These are phyloP conservation scores for Thermophis baileyi DNA, from an alignment of 2,113 vertebrate genomes.

Conservation along the genomic window DNA sequence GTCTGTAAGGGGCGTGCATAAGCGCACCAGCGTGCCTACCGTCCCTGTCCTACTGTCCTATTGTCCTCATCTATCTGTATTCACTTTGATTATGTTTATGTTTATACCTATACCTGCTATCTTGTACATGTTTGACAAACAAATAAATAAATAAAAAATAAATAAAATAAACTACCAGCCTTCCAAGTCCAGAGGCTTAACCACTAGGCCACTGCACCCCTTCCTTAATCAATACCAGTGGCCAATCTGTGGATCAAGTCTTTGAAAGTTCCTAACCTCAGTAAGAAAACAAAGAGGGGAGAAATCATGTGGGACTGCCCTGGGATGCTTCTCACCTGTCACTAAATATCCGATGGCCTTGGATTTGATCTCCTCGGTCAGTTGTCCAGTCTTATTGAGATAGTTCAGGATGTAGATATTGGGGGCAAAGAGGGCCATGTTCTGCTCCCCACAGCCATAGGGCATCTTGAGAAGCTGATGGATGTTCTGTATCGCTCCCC, in stretches of 20 bases:
- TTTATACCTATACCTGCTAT: no score
- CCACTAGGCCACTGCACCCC: neutral
- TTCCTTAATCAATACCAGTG: neutral
- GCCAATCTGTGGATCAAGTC: no score
- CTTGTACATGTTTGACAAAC: no score
- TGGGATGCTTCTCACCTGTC: neutral
- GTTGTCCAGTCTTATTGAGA: constrained; percentile 77
- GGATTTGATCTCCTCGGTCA: constrained; percentile 68
- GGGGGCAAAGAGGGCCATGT: constrained; percentile 82
- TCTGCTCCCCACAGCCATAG: constrained; percentile 88
- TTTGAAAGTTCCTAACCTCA: neutral
- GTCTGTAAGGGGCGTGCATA: no score
- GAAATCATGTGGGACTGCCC: neutral
- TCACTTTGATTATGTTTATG: no score
- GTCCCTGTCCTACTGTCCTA: no score
- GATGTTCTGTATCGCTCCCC: constrained; percentile 77
- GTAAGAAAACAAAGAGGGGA: neutral
- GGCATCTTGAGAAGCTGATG: constrained; percentile 83
- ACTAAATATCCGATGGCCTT: constrained; percentile 76
- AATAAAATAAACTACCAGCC: neutral
- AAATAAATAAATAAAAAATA: no score
- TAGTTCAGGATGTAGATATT: constrained; percentile 87
- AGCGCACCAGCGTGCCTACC: no score
- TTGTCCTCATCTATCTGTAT: no score
- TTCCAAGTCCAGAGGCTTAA: neutral